Evolutionary conservation across 2,888 invertebrate genomes (phyloP).

Genomic region (Molorchus minor): DNA sequence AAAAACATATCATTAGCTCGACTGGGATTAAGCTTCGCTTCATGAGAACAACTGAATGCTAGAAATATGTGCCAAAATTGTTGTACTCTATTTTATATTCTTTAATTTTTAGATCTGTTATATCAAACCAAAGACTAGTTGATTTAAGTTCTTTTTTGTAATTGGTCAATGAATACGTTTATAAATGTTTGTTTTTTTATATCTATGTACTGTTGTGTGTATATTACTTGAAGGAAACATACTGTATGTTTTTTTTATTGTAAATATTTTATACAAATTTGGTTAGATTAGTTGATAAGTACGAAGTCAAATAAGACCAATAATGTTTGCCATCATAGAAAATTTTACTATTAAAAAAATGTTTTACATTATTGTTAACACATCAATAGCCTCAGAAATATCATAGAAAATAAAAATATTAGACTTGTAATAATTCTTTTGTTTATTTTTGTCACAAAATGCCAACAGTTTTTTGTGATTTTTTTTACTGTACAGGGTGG

Average conservation of each 20-base stretch:
- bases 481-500: too few relatives aligned
- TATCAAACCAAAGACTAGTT: conserved; percentile 41
- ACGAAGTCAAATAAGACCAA: too few relatives aligned
- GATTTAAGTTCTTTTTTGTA: conserved; percentile 18
- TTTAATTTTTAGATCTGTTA: conserved; percentile 45
- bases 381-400: too few relatives aligned
- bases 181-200: conserved; percentile 5
- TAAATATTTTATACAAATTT: too few relatives aligned
- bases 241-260: too few relatives aligned
- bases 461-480: too few relatives aligned
- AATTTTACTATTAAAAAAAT: too few relatives aligned
- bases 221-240: not conserved
- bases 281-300: not conserved
- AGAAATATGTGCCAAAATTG: conserved; percentile 42
- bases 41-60: conserved; percentile 49
- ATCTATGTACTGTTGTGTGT: not conserved
- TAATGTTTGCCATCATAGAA: too few relatives aligned
- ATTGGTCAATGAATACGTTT: not conserved
- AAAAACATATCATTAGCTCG: conserved; percentile 79
- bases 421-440: too few relatives aligned
- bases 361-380: too few relatives aligned
- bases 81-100: conserved; percentile 26
- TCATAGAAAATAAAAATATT: too few relatives aligned
- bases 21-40: conserved; percentile 68
- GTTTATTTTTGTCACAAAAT: too few relatives aligned